A percentile compares a stretch with the other conserved stretches of the same genome.
These are phyloP conservation scores for Nemopilema nomurai DNA, from an alignment of 30 jellyfish, hydroid and myxozoan species.

Conservation along the genomic window DNA sequence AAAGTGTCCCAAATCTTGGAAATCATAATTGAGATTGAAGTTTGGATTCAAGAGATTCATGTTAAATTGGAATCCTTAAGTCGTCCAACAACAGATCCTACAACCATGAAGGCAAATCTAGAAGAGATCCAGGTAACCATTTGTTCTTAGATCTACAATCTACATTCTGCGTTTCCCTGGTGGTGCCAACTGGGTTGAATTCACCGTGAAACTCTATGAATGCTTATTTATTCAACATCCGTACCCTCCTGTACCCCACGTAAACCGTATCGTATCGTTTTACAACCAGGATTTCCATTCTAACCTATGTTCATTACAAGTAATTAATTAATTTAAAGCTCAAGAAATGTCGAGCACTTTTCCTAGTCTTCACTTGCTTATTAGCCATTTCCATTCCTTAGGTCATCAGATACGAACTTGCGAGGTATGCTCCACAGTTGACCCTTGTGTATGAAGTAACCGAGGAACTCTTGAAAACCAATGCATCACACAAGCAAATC, in stretches of 20 bases:
- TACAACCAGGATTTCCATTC: no score
- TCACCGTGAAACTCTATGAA: no score
- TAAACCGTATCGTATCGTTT: neutral
- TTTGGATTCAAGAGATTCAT: conserved; percentile 75
- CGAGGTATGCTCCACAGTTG: conserved; percentile 33
- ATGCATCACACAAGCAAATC: conserved; percentile 14
- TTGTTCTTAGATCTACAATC: neutral
- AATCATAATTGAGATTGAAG: conserved; percentile 72
- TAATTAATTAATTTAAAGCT: no score
- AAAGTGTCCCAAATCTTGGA: conserved; percentile 55
- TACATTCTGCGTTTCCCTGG: neutral
- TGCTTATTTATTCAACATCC: no score
- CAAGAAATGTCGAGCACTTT: no score
- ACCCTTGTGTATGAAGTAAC: conserved; percentile 32
- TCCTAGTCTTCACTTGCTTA: no score
- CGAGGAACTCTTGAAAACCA: conserved; percentile 21
- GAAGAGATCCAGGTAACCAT: conserved; percentile 75
- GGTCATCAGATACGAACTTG: conserved; percentile 47
- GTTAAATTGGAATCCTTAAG: conserved; percentile 36
- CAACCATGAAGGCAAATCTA: conserved; percentile 60
- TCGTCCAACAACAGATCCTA: conserved; percentile 69
- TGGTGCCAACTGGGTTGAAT: no score
- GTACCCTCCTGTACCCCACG: no score
- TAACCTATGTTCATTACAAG: no score
- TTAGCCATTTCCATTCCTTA: neutral